Evolutionary conservation across 1,140 invertebrate species (phyloP), one percentile per base, ranked within the genome.

Genomic region (Listronotus bonariensis): DNA sequence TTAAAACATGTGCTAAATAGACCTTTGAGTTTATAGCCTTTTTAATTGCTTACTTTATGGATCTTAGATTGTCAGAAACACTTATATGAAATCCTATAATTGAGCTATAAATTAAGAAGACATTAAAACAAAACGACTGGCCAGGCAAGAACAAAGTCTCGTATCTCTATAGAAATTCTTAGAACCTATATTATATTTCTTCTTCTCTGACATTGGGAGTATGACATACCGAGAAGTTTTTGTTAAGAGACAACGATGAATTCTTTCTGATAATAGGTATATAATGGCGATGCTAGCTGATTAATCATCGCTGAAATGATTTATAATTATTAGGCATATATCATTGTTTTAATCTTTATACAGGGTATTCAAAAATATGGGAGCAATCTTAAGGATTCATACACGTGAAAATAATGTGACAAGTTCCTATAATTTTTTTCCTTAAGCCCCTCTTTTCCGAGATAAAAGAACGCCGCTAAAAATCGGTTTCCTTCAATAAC

Each of bases 221-320:
- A 42, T 41, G 58, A 31, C 57, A 59, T 59, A 48, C 45, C 32
- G 43, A n/a, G 8, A 38, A 26, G 20, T 31, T 40, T 54, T 54
- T 38, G 7, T 14, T 53, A n/a, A 32, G 12, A 49, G 10, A 20
- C 31, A 5, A 36, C 36, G 34, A 52, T 32, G 26, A 26, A 49
- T 63, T 46, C 52, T 40, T 41, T 20, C 11, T n/a, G 40, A 55
- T 55, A 54, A 55, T 54, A 56, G n/a, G n/a, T 55, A 63, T 55
- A 48, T 48, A 38, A 42, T 51, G 45, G 46, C 40, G 26, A 49
- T 60, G 32, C 31, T 52, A 51, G 20, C 20, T n/a, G 20, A 26
- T 26, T 26, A 41, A 41, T 40, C 42, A 52, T 53, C 34, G 42
- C 36, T 48, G 32, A 51, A 52, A 46, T 26, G 58, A 26, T 52